Evolutionary conservation across 1,140 invertebrate genomes (phyloP).

Genomic region (Drosophila elegans): DNA sequence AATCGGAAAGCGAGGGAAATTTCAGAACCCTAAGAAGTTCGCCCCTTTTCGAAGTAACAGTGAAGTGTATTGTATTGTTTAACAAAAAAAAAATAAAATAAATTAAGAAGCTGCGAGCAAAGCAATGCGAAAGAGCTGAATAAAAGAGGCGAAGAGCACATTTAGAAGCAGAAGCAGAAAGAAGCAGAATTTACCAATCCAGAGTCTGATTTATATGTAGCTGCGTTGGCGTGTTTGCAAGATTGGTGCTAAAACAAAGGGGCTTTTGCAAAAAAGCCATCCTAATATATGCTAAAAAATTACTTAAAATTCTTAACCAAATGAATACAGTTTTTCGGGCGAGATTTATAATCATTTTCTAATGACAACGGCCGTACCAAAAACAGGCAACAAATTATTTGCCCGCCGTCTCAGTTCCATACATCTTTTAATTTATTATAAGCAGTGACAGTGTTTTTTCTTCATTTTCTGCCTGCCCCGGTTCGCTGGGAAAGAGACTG

Average conservation of each 20-base stretch:
- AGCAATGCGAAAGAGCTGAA: constrained; percentile 33
- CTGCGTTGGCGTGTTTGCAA: constrained; percentile 7
- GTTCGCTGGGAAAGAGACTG: constrained; percentile 39
- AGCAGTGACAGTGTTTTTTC: constrained; percentile 66
- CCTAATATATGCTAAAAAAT: constrained; percentile 29
- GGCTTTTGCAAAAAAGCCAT: background rate
- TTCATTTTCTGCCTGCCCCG: constrained; percentile 26
- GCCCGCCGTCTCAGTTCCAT: constrained; percentile 27
- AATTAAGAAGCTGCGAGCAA: constrained; percentile 25
- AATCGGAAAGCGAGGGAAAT: constrained; percentile 14
- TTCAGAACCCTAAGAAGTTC: constrained; percentile 39
- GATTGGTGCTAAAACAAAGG: constrained; percentile 7
- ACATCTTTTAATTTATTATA: constrained; percentile 66
- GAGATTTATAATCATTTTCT: constrained; percentile 33
- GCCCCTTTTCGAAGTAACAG: constrained; percentile 31
- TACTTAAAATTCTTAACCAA: constrained; percentile 9
- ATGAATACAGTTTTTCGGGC: constrained; percentile 1
- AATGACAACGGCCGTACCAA: constrained; percentile 20
- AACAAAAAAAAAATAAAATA: constrained; percentile 2
- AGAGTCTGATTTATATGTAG: constrained; percentile 39
- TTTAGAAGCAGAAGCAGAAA: constrained; percentile 36
- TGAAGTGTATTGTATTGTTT: constrained; percentile 37
- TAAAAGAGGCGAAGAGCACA: constrained; percentile 30
- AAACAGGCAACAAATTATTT: constrained; percentile 23
- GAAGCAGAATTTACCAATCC: constrained; percentile 65